Base-by-base conservation (phyloP, 2,888 invertebrate species). In the Belgica antarctica region DNA sequence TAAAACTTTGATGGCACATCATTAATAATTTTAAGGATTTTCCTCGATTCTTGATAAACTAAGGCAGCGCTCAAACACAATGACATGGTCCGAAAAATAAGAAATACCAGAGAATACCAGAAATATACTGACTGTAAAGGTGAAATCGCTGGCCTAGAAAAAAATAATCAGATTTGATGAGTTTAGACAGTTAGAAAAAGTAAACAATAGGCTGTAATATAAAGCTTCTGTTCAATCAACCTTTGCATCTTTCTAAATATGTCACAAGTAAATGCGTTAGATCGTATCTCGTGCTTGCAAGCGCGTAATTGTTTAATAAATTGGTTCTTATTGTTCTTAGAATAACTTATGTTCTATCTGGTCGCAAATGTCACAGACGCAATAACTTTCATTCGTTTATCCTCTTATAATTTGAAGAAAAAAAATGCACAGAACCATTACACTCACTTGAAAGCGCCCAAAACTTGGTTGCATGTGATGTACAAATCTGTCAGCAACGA, bases 11-110 rank as follows among this genome's bases (percentile, higher is more conserved):
- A 76, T 7, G 82, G 79, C 47, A 83, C 80, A 24, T 81, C 77
- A 72, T 83, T 81, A 10, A 86, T 75, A 1, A 82, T 77, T 2
- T 80, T 76, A n/a, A 83, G 77, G 0, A 83, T 82, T n/a, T 81
- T 77, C 70, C 80, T 79, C n/a, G 85, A 83, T 73, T 84, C 82
- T 72, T 85, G 84, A 73, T 84, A 81, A n/a, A 86, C 81, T 17
- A 81, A 77, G 3, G 85, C 83, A 0, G 84, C 85, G 28, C 80
- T 81, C 28, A 85, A 76, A 17, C 84, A 84, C 4, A 85, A 83
- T 10, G 81, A 80, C 1, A 81, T 80, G 0, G 83, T 82, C 63
- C 85, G 80, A 2, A 80, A 77, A 70, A 85, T 76, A 10, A 85
- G 75, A 73, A 83, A 85, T 46, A 82, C 77, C 69, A 85, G 80